Percentiles rank a stretch among this genome's conserved stretches.
Conservation (phyloP, 1,140 invertebrate genomes). For the Phymorhynchus buccinoides region DNA sequence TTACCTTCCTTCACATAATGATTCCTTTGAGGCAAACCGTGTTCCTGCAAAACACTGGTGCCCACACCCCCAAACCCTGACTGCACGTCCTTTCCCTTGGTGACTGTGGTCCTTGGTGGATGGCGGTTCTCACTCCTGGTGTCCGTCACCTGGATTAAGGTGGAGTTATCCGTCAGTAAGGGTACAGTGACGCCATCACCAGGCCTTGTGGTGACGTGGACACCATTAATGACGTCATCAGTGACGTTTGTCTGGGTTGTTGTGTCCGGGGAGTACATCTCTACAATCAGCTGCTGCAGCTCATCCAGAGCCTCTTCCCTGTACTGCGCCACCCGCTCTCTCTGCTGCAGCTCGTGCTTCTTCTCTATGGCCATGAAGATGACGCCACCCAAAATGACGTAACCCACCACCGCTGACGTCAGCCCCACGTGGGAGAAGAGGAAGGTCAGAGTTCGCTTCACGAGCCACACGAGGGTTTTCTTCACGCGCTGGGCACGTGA, state of each 20-base stretch:
- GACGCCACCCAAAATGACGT: constrained; percentile 68
- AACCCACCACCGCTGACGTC: constrained; percentile 61
- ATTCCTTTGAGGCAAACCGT: too few species aligned
- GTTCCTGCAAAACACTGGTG: too few species aligned
- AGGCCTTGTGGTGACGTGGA: too few species aligned
- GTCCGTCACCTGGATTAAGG: too few species aligned
- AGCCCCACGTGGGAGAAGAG: constrained; percentile 55
- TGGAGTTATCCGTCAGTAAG: too few species aligned
- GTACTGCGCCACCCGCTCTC: constrained; percentile 37
- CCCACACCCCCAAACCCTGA: too few species aligned
- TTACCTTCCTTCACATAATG: too few species aligned
- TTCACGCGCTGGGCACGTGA: constrained; percentile 29
- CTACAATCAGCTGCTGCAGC: not conserved
- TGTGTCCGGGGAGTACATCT: not conserved
- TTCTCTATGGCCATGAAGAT: constrained; percentile 76
- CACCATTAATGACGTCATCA: not conserved
- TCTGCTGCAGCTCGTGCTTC: constrained; percentile 77
- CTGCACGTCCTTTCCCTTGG: too few species aligned
- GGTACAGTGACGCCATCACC: too few species aligned
- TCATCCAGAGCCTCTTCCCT: not conserved
- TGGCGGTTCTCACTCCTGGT: too few species aligned
- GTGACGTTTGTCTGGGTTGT: not conserved
- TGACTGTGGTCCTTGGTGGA: too few species aligned
- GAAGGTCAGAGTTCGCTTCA: constrained; percentile 48
- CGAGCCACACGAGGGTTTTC: constrained; percentile 21